Evolutionary conservation across 2,888 invertebrate genomes (phyloP), one percentile per base, ranked within the genome.

Genomic region (Drosophila meridionalis): DNA sequence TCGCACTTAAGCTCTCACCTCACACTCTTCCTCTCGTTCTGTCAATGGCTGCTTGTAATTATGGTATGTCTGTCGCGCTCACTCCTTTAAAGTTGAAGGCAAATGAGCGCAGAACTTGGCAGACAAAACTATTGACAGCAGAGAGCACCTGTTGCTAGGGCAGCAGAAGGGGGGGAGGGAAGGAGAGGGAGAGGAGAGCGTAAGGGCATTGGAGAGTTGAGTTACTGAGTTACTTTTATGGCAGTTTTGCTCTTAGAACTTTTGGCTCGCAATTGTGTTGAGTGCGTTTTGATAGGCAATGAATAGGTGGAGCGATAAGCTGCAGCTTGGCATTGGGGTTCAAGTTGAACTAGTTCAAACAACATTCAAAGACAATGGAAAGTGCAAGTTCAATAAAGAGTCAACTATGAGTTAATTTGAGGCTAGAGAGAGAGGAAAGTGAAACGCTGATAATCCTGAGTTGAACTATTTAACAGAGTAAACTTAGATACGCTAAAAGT

Each of bases 251-350:
- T 73, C 71, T 87, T 58, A 76, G 89, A 85, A 87, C 89, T 89
- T 85, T 89, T 81, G 87, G 73, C 76, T 78, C 40, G 69, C 89
- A 89, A 89, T 89, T 81, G 89, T 85, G 89, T 89, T 84, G 89
- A 85, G 84, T 85, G 87, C 77, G 76, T 75, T 85, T 89, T 85
- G 89, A 85, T 89, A 76, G 89, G 55, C 84, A 73, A 77, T 74
- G 87, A 79, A 77, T 69, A 70, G 81, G 63, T 75, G 58, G 36
- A 64, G 57, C 58, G 70, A 67, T 62, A 79, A 70, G 60, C 58
- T 48, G 14, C 28, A 59, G 28, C 40, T 28, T 53, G 28, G 36
- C 60, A 47, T 47, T 47, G 47, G 47, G 47, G 47, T 47, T 47
- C 47, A 63, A 67, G 59, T 72, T 43, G 38, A 64, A 63, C 71